These are phyloP conservation scores for Gallinago media DNA, from an alignment of 2,113 vertebrate genomes.

Conservation along the genomic window DNA sequence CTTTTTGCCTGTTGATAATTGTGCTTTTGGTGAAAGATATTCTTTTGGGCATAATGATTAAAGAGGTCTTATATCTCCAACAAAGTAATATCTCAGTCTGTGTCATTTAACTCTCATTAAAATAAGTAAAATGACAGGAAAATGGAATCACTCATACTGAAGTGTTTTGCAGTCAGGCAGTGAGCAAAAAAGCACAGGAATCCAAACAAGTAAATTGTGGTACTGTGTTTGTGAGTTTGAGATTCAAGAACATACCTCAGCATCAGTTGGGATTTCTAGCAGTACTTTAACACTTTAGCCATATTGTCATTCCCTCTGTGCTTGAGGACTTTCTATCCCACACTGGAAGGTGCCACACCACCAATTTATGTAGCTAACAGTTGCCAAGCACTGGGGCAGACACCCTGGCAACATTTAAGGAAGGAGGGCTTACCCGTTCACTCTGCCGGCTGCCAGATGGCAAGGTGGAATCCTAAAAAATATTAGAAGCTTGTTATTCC, in stretches of 20 bases:
- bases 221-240: not conserved
- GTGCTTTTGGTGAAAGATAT: not conserved
- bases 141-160: not conserved
- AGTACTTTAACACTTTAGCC: not conserved
- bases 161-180: not conserved
- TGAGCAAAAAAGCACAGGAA: not conserved
- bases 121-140: not conserved
- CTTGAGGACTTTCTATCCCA: not conserved
- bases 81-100: not conserved
- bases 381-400: not conserved
- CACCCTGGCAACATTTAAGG: not conserved
- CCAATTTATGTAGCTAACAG: not conserved
- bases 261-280: not conserved
- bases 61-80: not conserved
- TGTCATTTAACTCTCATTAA: not conserved
- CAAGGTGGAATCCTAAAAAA: constrained; percentile 14
- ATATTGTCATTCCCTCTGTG: not conserved
- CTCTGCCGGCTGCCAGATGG: not conserved
- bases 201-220: not conserved
- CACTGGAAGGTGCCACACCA: not conserved
- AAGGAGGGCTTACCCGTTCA: constrained; percentile 34
- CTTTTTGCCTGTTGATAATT: not conserved
- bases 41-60: not conserved
- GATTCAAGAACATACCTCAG: not conserved
- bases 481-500: not conserved